Base-by-base conservation (phyloP, 2,797 vertebrate species). In the Sarcophilus harrisii region DNA sequence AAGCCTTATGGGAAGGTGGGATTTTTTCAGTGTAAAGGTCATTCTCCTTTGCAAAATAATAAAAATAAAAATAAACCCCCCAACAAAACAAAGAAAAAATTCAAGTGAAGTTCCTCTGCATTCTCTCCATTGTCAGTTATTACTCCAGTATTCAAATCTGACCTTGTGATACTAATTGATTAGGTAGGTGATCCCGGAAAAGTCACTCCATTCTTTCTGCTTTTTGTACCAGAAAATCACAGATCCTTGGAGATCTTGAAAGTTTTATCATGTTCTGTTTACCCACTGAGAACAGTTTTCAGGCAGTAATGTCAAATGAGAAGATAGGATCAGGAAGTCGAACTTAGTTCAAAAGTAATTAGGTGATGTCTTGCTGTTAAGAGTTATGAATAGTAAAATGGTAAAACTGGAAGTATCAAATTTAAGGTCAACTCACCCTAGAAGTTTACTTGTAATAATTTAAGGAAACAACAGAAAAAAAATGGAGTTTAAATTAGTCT, bases 381-480 rank as follows among this genome's bases (percentile, higher is more conserved):
- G 38, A 95, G 54, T 9, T 58, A 55, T n/a, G 28, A 92, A 57
- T 94, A 59, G 32, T 73, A 95, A 93, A 93, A 94, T 93, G 90
- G n/a, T 95, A 2, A 94, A 94, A 32, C 93, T 9, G 4, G 60
- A 91, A 90, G 32, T 96, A 96, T 24, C 94, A 14, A 94, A 32
- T 95, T 24, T 95, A 95, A 92, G 24, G 14, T 92, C 58, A 96
- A 92, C 54, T 92, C 1, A 92, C 30, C 81, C 29, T 94, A 54
- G 96, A 96, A 96, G 58, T 93, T 91, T 62, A 5, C 45, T 94
- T 92, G 11, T 27, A 62, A 93, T 97, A 27, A 94, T 91, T 55
- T 45, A 93, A 52, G 30, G 62, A 91, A 91, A 91, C 12, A 58
- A 1, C 28, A 91, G 21, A 93, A 10, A 60, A 60, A 6, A 54